Base-by-base conservation (phyloP, 2,888 invertebrate species). In the Epistrophella euchroma region DNA sequence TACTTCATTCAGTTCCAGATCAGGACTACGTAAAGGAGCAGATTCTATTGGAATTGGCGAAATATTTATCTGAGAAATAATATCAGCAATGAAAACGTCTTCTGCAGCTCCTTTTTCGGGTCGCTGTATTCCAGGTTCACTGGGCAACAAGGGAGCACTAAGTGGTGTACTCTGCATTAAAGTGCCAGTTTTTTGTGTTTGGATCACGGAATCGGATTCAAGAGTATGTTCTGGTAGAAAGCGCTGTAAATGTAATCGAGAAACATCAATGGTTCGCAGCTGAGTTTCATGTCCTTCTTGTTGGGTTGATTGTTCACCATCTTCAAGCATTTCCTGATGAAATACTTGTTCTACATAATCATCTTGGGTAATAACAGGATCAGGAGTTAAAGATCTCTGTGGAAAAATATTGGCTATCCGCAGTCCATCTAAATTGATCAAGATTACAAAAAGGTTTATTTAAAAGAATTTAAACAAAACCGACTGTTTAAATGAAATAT, bases 141-240 rank as follows among this genome's bases (percentile, higher is more conserved):
- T 55, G 7, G 22, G 7, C 13, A 50, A 22, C 7, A 28, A 22
- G 43, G 76, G 64, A 9, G 50, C 72, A 73, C 72, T 50, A 1
- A 77, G 19, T 5, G 83, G 83, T 13, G 83, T 83, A 64, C 83
- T 83, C 25, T 78, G 78, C 70, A 71, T 70, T 11, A 78, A n/a
- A n/a, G 73, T 60, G n/a, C n/a, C 66, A 15, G 15, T 58, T 1
- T 19, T 56, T 10, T 64, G 45, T 9, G 22, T 40, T n/a, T 60
- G 40, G 9, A 13, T 1, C 1, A 17, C 3, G 7, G 15, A 1
- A 35, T 17, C 13, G 4, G 9, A 25, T 17, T 47, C 66, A 43
- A 78, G 4, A 5, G 60, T 71, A 3, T 28, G 28, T 19, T 56
- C 28, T 19, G 56, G 28, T 2, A 7, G 9, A 66, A 58, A 37